phyloP scores from a whole-genome alignment of 2,113 vertebrate genomes.

The Steatornis caripensis region DNA sequence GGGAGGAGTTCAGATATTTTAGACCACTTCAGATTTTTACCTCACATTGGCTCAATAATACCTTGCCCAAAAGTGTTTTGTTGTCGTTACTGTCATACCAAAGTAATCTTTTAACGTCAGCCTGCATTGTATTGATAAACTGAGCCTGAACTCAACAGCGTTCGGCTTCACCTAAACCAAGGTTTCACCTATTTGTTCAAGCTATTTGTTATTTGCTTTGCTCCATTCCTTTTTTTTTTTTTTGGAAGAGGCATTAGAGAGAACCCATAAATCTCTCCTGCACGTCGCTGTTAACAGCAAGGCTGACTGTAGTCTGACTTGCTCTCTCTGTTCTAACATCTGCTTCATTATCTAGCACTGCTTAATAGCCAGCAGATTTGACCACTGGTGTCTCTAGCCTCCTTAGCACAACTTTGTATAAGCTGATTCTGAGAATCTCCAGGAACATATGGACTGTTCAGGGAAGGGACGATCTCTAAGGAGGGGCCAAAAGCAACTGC shows the following conservation, averaged over 20 bases:
- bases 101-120: not conserved
- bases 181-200: not conserved
- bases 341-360: constrained; percentile 35
- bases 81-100: not conserved
- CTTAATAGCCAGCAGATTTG: constrained; percentile 54
- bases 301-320: not conserved
- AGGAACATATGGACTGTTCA: constrained; percentile 21
- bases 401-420: constrained; percentile 54
- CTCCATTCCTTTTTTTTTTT: not conserved
- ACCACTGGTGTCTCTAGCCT: constrained; percentile 32
- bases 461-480: not conserved
- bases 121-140: not conserved
- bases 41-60: not conserved
- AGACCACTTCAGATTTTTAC: not conserved
- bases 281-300: not conserved
- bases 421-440: constrained; percentile 56
- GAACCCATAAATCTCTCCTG: not conserved
- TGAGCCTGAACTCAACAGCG: not conserved
- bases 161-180: not conserved
- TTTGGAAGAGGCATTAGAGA: not conserved
- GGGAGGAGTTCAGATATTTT: not conserved
- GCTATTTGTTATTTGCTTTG: not conserved
- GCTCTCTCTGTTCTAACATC: not conserved
- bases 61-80: not conserved
- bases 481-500: not conserved